Conservation (phyloP, 2,888 invertebrate species). For the Diaphora mendica region DNA sequence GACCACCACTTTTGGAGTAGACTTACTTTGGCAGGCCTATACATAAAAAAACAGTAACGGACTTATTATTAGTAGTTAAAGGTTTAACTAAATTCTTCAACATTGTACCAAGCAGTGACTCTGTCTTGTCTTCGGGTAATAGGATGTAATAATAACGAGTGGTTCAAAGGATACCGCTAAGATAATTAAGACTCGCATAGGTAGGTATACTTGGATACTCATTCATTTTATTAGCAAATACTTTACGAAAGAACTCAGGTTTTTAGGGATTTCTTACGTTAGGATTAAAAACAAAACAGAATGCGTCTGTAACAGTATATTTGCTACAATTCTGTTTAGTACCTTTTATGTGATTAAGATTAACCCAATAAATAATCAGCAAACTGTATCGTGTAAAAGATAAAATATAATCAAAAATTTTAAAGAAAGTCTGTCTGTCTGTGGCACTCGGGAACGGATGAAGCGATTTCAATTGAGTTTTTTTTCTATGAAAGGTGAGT, state of each 20-base stretch:
- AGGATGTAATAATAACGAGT: constrained; percentile 39
- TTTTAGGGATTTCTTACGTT: background rate
- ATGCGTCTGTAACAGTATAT: background rate
- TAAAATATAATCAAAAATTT: too few species aligned
- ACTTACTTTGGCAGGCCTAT: too few species aligned
- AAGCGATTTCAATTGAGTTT: too few species aligned
- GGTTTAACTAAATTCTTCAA: constrained; percentile 59
- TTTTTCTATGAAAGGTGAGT: too few species aligned
- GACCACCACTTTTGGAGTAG: too few species aligned
- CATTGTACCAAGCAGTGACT: constrained; percentile 41
- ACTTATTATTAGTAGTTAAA: constrained; percentile 46
- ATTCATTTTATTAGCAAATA: background rate
- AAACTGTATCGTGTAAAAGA: background rate
- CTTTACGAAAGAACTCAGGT: background rate
- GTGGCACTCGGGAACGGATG: too few species aligned
- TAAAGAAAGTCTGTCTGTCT: too few species aligned
- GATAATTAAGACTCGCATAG: constrained; percentile 23
- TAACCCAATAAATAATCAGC: background rate
- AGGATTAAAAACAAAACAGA: background rate
- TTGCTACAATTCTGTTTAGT: background rate
- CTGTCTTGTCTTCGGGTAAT: constrained; percentile 51
- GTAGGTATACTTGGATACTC: constrained; percentile 13
- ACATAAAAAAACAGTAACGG: constrained; percentile 26
- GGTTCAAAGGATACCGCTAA: constrained; percentile 29
- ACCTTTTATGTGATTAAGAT: background rate